Percentiles rank a stretch among this genome's conserved stretches.
These are phyloP conservation scores for Eristalis intricaria DNA, from an alignment of 2,888 invertebrate genomes.

Conservation along the genomic window DNA sequence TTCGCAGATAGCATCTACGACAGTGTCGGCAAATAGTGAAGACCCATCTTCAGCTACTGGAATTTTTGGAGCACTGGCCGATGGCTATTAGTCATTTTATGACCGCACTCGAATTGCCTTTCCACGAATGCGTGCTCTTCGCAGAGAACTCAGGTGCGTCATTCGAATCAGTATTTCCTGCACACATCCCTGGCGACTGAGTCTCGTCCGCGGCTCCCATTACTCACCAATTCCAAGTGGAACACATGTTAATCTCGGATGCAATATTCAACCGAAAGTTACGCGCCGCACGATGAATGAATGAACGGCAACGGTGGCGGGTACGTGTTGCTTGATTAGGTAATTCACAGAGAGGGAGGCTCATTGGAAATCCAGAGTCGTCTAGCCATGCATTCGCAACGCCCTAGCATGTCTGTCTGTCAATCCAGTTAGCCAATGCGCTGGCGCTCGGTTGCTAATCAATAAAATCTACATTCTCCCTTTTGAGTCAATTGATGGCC, in stretches of 20 bases:
- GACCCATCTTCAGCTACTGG: slow-evolving; percentile 7
- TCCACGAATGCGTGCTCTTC: slow-evolving; percentile 36
- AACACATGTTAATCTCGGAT: slow-evolving; percentile 13
- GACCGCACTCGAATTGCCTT: slow-evolving; percentile 33
- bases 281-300: slow-evolving; percentile 32
- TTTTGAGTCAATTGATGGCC: slow-evolving; percentile 56
- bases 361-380: slow-evolving; percentile 39
- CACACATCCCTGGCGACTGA: slow-evolving; percentile 3
- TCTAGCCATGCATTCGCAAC: slow-evolving; percentile 35
- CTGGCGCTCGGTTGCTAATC: slow-evolving; percentile 48
- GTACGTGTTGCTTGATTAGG: slow-evolving; percentile 41
- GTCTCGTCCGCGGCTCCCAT: slow-evolving; percentile 9
- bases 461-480: slow-evolving; percentile 56
- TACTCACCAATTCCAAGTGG: slow-evolving; percentile 20
- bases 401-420: slow-evolving; percentile 18
- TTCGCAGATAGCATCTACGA: slow-evolving; percentile 26
- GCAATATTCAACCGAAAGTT: slow-evolving; percentile 14
- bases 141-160: slow-evolving; percentile 30
- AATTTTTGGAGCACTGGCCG: background rate
- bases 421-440: slow-evolving; percentile 1
- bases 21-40: slow-evolving; percentile 14
- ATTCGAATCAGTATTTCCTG: slow-evolving; percentile 36
- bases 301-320: slow-evolving; percentile 25
- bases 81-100: slow-evolving; percentile 43
- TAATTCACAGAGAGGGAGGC: slow-evolving; percentile 43